Conservation (phyloP, 2,113 vertebrate genomes). For the Amblyornis subalaris region DNA sequence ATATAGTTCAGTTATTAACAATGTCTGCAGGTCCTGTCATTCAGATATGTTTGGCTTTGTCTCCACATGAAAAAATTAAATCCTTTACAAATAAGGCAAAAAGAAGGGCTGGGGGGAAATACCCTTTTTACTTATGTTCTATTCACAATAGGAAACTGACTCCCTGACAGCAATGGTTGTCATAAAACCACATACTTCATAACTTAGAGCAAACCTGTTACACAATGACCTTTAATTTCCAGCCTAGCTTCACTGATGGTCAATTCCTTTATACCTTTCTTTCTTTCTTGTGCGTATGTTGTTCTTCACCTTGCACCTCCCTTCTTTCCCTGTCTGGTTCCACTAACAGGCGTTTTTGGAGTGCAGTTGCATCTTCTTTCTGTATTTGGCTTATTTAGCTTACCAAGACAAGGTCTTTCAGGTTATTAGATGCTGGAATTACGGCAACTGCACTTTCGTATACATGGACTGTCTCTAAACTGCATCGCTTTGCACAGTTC, state of each 20-base stretch:
- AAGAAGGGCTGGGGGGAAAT: background rate
- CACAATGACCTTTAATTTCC: background rate
- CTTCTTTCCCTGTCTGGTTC: background rate
- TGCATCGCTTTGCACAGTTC: background rate
- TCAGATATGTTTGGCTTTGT: conserved; percentile 7
- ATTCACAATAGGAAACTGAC: background rate
- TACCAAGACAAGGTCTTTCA: background rate
- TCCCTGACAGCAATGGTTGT: background rate
- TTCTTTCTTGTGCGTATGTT: background rate
- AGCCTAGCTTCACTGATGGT: background rate
- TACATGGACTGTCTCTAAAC: background rate
- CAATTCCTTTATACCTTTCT: background rate
- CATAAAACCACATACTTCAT: background rate
- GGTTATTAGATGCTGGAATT: background rate
- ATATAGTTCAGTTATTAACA: background rate
- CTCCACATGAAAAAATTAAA: background rate
- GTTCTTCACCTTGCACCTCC: background rate
- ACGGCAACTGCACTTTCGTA: background rate
- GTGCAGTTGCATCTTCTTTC: background rate
- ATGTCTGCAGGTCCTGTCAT: conserved; percentile 26
- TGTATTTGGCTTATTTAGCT: background rate
- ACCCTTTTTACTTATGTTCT: background rate
- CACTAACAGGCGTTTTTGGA: background rate
- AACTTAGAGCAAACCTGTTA: background rate
- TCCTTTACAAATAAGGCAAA: background rate